Percentiles rank a stretch among this genome's conserved stretches.
These are phyloP conservation scores for Myiagra hebetior DNA, from an alignment of 2,113 vertebrate species.

Conservation along the genomic window DNA sequence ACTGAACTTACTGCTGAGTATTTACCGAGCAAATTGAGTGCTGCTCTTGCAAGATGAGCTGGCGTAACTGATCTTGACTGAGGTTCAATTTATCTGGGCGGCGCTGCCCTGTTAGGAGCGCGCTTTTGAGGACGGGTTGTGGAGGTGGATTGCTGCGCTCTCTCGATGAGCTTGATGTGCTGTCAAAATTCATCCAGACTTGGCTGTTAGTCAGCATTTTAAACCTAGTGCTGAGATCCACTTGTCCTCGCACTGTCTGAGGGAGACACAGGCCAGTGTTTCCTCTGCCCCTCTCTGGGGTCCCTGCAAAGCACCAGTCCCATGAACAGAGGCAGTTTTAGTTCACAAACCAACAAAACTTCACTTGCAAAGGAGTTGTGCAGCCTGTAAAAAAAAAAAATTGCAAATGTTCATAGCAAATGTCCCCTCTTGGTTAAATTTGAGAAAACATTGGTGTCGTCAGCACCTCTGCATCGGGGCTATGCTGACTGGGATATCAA, in stretches of 20 bases:
- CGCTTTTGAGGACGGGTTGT: neutral
- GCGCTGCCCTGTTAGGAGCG: neutral
- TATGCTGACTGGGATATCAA: fast-evolving
- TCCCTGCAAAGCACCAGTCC: neutral
- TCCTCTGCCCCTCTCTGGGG: neutral
- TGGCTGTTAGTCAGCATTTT: neutral
- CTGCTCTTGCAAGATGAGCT: neutral
- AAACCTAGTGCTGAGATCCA: neutral
- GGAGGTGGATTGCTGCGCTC: neutral
- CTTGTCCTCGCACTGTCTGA: fast-evolving
- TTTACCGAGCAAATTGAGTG: neutral
- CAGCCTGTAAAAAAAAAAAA: neutral
- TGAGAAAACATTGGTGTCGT: neutral
- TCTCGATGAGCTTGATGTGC: neutral
- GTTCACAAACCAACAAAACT: neutral
- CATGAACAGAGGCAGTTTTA: neutral
- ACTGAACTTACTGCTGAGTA: neutral
- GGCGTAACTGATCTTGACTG: neutral
- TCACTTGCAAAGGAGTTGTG: neutral
- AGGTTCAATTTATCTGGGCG: fast-evolving
- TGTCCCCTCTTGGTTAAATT: neutral
- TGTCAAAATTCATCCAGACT: neutral
- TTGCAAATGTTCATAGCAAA: fast-evolving
- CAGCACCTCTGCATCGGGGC: neutral
- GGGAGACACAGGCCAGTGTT: fast-evolving